These are phyloP conservation scores for Tympanoctomys barrerae DNA, from an alignment of 2,797 vertebrate species.

Conservation along the genomic window DNA sequence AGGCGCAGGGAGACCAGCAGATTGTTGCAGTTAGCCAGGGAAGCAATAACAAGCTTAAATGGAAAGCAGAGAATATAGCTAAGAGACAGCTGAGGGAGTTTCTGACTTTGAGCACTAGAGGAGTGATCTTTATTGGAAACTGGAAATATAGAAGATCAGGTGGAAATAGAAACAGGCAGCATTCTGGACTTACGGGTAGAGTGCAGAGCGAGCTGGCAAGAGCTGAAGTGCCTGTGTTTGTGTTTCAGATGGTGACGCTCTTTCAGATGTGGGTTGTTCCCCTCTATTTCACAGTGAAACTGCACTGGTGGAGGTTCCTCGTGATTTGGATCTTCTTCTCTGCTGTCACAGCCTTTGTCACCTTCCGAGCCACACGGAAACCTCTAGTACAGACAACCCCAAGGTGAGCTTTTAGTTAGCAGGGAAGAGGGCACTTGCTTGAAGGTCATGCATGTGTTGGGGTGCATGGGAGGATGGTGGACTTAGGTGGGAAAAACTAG, in stretches of 20 bases:
- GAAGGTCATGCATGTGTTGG: not conserved
- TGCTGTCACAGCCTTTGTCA: conserved; percentile 95
- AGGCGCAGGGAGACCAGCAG: not conserved
- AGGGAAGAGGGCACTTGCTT: not conserved
- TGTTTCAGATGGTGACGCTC: conserved; percentile 96
- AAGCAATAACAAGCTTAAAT: not conserved
- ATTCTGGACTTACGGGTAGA: not conserved
- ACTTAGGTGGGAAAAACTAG: not conserved
- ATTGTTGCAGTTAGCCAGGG: not conserved
- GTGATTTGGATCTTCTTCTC: conserved; percentile 97
- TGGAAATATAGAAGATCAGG: not conserved
- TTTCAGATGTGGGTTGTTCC: conserved; percentile 99
- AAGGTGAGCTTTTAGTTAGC: conserved; percentile 88
- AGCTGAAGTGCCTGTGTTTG: conserved; percentile 78
- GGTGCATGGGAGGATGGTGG: not conserved
- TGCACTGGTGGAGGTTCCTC: conserved; percentile 98
- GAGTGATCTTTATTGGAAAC: not conserved
- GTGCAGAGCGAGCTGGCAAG: conserved; percentile 26
- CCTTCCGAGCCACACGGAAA: conserved; percentile 97
- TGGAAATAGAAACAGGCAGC: not conserved
- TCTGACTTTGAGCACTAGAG: not conserved
- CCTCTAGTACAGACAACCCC: conserved; percentile 97
- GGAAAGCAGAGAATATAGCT: not conserved
- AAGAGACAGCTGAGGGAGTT: not conserved
- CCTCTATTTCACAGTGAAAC: conserved; percentile 98